Evolutionary conservation across 2,888 invertebrate species (phyloP).

Genomic region (Dolichopus griseipennis): DNA sequence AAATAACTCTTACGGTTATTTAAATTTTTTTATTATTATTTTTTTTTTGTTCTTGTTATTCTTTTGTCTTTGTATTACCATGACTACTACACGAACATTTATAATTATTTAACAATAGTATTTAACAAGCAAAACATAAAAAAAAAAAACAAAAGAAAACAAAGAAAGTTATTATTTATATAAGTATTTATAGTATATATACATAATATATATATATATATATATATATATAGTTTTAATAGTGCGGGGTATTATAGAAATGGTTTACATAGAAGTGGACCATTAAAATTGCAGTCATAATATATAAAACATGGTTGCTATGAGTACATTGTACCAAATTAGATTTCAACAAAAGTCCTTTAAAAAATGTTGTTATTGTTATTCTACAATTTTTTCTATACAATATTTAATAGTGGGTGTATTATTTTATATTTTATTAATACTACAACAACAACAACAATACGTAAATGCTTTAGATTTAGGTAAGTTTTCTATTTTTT

Average conservation of each 20-base stretch:
- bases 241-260: background rate
- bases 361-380: background rate
- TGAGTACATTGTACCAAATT: background rate
- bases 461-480: conserved; percentile 1
- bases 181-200: background rate
- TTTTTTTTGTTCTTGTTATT: no score
- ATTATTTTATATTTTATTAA: background rate
- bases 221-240: background rate
- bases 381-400: background rate
- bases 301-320: background rate
- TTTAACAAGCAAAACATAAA: no score
- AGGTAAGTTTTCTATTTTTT: background rate
- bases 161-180: background rate
- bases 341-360: background rate
- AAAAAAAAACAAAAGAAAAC: background rate
- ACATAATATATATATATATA: background rate
- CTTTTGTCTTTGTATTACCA: no score
- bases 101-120: no score
- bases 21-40: no score
- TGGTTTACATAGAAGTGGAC: conserved; percentile 3
- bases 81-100: no score
- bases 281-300: background rate
- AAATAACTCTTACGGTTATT: no score
- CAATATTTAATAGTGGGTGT: background rate
- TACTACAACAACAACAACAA: background rate